phyloP scores from a whole-genome alignment of 2,888 invertebrate genomes.

The Drepanosiphum platanoidis region DNA sequence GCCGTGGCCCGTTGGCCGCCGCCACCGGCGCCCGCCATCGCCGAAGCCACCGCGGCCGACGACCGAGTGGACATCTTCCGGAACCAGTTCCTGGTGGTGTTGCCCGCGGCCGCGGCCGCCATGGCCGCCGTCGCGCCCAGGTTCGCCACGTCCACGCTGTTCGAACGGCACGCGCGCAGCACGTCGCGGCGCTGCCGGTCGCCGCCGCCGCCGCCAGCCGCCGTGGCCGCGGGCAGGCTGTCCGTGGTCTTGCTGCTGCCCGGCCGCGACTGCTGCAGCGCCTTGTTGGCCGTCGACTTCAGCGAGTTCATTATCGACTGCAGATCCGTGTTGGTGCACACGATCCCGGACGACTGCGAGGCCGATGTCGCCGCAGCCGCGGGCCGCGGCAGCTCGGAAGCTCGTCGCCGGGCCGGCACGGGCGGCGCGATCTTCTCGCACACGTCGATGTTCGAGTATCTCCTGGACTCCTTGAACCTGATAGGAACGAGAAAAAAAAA shows the following conservation, averaged over 20 bases:
- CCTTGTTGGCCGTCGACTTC: conserved; percentile 82
- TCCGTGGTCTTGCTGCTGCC: conserved; percentile 70
- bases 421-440: conserved; percentile 67
- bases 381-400: conserved; percentile 73
- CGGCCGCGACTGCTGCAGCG: conserved; percentile 66
- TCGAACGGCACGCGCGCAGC: conserved; percentile 79
- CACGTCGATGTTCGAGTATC: conserved; percentile 79
- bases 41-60: not conserved
- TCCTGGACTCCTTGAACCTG: conserved; percentile 67
- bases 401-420: conserved; percentile 70
- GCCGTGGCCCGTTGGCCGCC: not conserved
- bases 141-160: conserved; percentile 85
- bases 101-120: conserved; percentile 30
- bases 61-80: conserved; percentile 40
- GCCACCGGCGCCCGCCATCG: not conserved
- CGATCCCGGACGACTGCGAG: conserved; percentile 71
- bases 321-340: conserved; percentile 84
- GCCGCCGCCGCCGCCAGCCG: conserved; percentile 37
- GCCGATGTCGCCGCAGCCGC: conserved; percentile 69
- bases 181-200: conserved; percentile 71
- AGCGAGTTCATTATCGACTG: conserved; percentile 81
- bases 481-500: too few relatives aligned
- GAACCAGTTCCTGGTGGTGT: conserved; percentile 55
- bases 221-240: conserved; percentile 34
- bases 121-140: conserved; percentile 66